A percentile compares a stretch with the other conserved stretches of the same genome.
These are phyloP conservation scores for Leptinotarsa peninsularis DNA, from an alignment of 2,888 invertebrate species.

Conservation along the genomic window DNA sequence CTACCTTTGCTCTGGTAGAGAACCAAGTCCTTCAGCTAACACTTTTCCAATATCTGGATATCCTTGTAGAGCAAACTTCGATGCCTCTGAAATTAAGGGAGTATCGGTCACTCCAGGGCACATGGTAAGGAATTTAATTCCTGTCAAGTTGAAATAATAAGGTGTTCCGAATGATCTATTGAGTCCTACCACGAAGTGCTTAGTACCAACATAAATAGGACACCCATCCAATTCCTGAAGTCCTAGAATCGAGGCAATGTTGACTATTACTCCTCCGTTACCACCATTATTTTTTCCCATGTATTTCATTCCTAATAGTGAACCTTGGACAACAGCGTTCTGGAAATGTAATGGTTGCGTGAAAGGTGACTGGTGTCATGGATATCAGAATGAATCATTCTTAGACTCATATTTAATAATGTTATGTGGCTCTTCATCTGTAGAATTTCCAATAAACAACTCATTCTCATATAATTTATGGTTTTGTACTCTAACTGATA, in stretches of 20 bases:
- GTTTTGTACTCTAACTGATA: too few species aligned
- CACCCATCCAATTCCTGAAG: conserved; percentile 68
- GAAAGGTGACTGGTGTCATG: too few species aligned
- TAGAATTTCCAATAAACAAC: too few species aligned
- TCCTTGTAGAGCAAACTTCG: conserved; percentile 50
- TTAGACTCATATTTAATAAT: too few species aligned
- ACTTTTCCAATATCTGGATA: conserved; percentile 53
- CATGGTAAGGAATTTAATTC: conserved; percentile 65
- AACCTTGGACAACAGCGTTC: conserved; percentile 67
- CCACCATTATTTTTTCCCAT: conserved; percentile 73
- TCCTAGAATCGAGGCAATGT: conserved; percentile 74
- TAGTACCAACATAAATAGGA: conserved; percentile 73
- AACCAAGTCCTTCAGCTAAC: conserved; percentile 55
- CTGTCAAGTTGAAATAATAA: conserved; percentile 60
- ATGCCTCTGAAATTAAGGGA: conserved; percentile 59
- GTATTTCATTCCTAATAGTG: conserved; percentile 70
- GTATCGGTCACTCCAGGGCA: conserved; percentile 67
- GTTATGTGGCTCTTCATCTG: too few species aligned
- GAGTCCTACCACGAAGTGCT: conserved; percentile 70
- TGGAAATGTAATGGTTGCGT: conserved; percentile 49
- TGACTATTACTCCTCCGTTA: conserved; percentile 76
- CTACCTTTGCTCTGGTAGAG: conserved; percentile 63
- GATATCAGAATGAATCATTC: too few species aligned
- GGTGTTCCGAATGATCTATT: conserved; percentile 67
- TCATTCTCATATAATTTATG: too few species aligned